Evolutionary conservation across 2,888 invertebrate genomes (phyloP), one percentile per base, ranked within the genome.

Genomic region (Zaprionus lineosus): DNA sequence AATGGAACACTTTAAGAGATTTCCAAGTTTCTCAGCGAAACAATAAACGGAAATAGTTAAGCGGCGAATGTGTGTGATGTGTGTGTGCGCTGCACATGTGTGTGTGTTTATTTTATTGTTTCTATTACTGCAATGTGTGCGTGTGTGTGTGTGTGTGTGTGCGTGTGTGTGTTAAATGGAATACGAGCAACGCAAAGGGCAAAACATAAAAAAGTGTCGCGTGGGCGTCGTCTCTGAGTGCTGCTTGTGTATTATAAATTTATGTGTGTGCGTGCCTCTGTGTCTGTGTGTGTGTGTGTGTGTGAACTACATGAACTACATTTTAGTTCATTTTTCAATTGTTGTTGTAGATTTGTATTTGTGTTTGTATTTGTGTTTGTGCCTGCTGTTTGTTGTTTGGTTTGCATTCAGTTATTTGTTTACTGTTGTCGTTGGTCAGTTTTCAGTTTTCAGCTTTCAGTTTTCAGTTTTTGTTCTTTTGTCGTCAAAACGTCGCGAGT

Each of bases 381-480:
- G 18, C n/a, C n/a, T n/a, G n/a, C n/a, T n/a, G 8, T 53, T 26
- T 37, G 19, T 26, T n/a, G 24, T 43, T 16, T 39, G 46, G 8
- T 55, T 43, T 19, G 46, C 16, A 8, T 26, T 37, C 41, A n/a
- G 46, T 41, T 57, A 55, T 62, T 58, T 62, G 62, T 40, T 68
- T 58, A 67, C 29, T 48, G 36, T 59, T 68, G 68, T 37, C 63
- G 7, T n/a, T 63, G 68, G 68, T 69, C 68, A 68, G 63, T 63
- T 37, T 34, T 18, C 15, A 18, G 24, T 57, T 53, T 39, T 39
- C 19, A 28, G 19, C 31, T 31, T 28, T 18, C 33, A 21, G 21
- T 44, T n/a, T n/a, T n/a, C n/a, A n/a, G 31, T 44, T 44, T 33
- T 15, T 39, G 46, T 36, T 50, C 28, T 51, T 47, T 53, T 53